Base-by-base conservation (phyloP, 2,888 invertebrate species). In the Lasius platythorax region DNA sequence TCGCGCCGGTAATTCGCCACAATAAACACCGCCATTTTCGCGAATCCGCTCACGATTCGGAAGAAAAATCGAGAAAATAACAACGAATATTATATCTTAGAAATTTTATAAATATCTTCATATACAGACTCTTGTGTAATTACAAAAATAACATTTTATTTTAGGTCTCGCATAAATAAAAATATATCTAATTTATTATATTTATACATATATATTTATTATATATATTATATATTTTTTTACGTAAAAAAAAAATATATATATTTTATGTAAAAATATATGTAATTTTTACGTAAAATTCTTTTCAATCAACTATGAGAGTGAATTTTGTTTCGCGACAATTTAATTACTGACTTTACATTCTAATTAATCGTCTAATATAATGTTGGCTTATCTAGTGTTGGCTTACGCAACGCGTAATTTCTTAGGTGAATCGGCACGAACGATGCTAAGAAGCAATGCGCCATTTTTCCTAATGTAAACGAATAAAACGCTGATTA, bases 401-500 rank as follows among this genome's bases (percentile, higher is more conserved):
- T 37, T 43, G 28, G 23, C 23, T 18, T 6, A 23, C 9, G 43
- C 43, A 73, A 58, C 11, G 46, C 3, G 53, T n/a, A 53, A 53
- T 33, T 76, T 28, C 50, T 46, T 15, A 28, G 15, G 2, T 37
- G 30, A 37, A 46, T 46, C 28, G 66, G n/a, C 18, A n/a, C 37
- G 53, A 37, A 53, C n/a, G 40, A 30, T 9, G 18, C 2, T 28
- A 3, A 23, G 56, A 28, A 6, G 18, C 28, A n/a, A 53, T 1
- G 73, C 56, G 37, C 23, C 23, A 72, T 72, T 67, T 67, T 78
- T 40, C n/a, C 76, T 18, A 46, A 72, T 18, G 72, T 66, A 84
- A 87, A 75, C 74, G 40, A 87, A 87, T 76, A 82, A 87, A 84
- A 85, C 56, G 87, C 81, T 78, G 64, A 70, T 43, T 72, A 64